These are phyloP conservation scores for Chrysolina americana DNA, from an alignment of 2,888 invertebrate genomes.

Conservation along the genomic window DNA sequence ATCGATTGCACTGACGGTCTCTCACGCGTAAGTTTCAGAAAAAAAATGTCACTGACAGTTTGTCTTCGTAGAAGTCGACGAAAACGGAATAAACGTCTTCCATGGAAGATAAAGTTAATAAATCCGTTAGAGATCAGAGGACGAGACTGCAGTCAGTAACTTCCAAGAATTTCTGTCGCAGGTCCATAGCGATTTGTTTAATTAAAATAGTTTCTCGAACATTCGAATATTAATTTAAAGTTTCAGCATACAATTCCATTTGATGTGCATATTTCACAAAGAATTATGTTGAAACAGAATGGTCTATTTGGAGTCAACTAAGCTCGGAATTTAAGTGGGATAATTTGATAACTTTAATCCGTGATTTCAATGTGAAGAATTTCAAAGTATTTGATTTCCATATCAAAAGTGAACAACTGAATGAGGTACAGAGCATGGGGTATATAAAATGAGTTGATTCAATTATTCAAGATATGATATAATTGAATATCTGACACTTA, in stretches of 20 bases:
- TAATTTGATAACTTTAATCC: neutral
- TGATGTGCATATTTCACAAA: slow-evolving; percentile 17
- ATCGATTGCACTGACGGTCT: too few species aligned
- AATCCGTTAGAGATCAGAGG: slow-evolving; percentile 8
- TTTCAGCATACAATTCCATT: slow-evolving; percentile 19
- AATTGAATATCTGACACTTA: too few species aligned
- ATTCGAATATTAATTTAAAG: slow-evolving; percentile 28
- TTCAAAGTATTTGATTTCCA: too few species aligned
- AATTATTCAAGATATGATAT: too few species aligned
- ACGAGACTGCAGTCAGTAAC: neutral
- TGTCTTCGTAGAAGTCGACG: neutral
- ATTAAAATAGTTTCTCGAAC: slow-evolving; percentile 35
- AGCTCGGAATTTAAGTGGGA: neutral
- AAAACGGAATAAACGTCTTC: slow-evolving; percentile 5
- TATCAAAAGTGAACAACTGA: too few species aligned
- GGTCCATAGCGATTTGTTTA: slow-evolving; percentile 26
- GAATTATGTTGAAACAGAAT: slow-evolving; percentile 3
- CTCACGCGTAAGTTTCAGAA: neutral
- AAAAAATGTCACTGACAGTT: neutral
- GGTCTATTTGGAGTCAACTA: slow-evolving; percentile 3
- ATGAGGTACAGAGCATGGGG: too few species aligned
- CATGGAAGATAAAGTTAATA: slow-evolving; percentile 4
- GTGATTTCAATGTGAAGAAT: neutral
- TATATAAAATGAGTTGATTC: too few species aligned
- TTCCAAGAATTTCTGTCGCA: slow-evolving; percentile 7